These are phyloP conservation scores for Rapana venosa DNA, from an alignment of 2,888 invertebrate genomes.

Conservation along the genomic window DNA sequence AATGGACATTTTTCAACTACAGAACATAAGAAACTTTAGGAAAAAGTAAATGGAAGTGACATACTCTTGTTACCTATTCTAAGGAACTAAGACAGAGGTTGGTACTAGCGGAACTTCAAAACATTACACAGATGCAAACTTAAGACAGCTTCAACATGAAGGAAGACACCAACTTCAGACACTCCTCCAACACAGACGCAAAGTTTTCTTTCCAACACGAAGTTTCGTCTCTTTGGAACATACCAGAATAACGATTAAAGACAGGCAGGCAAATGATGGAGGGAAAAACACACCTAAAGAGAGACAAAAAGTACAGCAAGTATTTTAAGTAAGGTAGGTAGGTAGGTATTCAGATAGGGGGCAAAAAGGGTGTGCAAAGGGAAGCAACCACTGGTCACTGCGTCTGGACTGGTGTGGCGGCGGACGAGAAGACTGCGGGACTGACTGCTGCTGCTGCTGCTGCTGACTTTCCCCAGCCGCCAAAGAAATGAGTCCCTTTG, in stretches of 20 bases:
- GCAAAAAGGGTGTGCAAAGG: background rate
- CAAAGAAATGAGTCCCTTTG: slow-evolving; percentile 21
- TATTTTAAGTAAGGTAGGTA: background rate
- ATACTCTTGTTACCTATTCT: no score
- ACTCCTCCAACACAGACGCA: background rate
- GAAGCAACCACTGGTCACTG: slow-evolving; percentile 20
- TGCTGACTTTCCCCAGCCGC: no score
- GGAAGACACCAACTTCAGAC: no score
- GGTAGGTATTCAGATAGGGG: background rate
- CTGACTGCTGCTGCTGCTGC: no score
- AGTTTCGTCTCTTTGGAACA: background rate
- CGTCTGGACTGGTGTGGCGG: background rate
- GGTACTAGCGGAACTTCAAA: no score
- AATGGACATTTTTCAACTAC: no score
- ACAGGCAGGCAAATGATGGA: background rate
- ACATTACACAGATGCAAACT: no score
- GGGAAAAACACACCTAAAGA: background rate
- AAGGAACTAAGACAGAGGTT: no score
- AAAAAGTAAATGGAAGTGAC: no score
- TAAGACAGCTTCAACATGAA: no score
- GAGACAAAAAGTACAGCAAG: background rate
- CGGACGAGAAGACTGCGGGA: no score
- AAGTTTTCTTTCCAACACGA: background rate
- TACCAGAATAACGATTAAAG: background rate
- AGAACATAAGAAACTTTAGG: no score